Conservation (phyloP, 1,140 invertebrate species). For the Trissolcus basalis region DNA sequence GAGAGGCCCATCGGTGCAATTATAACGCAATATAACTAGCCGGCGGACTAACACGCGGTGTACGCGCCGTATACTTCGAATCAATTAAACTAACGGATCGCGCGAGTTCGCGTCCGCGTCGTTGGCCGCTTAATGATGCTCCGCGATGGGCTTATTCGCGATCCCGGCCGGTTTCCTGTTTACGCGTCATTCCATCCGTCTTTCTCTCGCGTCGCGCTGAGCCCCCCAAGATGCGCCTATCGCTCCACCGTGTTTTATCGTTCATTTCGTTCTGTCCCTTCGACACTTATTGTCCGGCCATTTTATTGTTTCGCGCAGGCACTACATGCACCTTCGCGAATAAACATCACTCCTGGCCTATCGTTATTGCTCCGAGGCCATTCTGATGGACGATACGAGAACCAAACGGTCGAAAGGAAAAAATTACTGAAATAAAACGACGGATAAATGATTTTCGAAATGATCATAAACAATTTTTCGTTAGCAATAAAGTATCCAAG, state of each 20-base stretch:
- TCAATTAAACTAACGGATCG: constrained; percentile 59
- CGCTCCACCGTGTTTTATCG: constrained; percentile 24
- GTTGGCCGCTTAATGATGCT: constrained; percentile 67
- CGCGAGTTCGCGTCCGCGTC: constrained; percentile 52
- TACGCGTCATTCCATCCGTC: constrained; percentile 52
- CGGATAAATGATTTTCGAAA: no score
- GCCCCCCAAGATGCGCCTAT: constrained; percentile 46
- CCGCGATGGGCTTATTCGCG: constrained; percentile 65
- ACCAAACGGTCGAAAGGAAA: no score
- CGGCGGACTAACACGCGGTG: constrained; percentile 37
- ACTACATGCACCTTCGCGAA: no score
- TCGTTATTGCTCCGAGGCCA: no score
- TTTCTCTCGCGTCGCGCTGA: constrained; percentile 40
- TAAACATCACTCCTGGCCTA: no score
- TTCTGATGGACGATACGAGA: no score
- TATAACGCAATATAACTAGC: constrained; percentile 50
- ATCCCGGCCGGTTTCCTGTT: constrained; percentile 62
- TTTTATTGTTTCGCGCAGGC: constrained; percentile 21
- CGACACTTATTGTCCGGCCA: constrained; percentile 14
- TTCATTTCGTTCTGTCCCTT: constrained; percentile 9
- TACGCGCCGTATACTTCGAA: constrained; percentile 42
- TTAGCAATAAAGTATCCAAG: no score
- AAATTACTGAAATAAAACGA: no score
- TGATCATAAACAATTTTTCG: no score
- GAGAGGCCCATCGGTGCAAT: constrained; percentile 38